phyloP scores from a whole-genome alignment of 2,113 vertebrate genomes.

The Romanogobio albipinnatus region DNA sequence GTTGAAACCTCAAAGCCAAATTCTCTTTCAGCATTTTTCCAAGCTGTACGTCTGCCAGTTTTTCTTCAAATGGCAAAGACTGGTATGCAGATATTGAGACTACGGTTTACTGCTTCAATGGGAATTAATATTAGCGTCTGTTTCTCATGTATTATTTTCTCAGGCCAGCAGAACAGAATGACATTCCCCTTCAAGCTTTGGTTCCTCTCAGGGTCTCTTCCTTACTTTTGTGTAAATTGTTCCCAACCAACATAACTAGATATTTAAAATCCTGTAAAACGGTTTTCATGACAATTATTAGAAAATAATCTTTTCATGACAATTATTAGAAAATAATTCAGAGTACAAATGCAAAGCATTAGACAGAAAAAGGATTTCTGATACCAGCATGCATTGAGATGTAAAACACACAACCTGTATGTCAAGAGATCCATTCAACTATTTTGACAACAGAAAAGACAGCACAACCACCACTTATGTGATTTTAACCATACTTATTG shows the following conservation, averaged over 20 bases:
- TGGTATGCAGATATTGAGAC: background rate
- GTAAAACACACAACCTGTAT: background rate
- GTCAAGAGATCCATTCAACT: background rate
- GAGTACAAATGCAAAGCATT: background rate
- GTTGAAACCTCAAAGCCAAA: background rate
- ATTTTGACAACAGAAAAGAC: background rate
- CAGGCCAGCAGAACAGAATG: background rate
- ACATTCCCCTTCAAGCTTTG: background rate
- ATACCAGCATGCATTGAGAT: background rate
- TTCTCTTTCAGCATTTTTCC: background rate
- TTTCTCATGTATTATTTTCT: slow-evolving; percentile 11
- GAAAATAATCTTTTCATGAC: background rate
- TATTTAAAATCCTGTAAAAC: background rate
- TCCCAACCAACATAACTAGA: background rate
- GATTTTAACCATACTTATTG: background rate
- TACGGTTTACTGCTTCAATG: background rate
- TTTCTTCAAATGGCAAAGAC: background rate
- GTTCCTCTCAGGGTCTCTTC: background rate
- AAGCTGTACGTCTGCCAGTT: background rate
- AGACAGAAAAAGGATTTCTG: background rate
- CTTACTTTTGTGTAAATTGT: background rate
- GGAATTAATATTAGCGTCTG: background rate
- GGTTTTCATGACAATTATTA: background rate
- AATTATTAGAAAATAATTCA: background rate
- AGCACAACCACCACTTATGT: background rate